Evolutionary conservation across 2,888 invertebrate species (phyloP), one percentile per base, ranked within the genome.

Genomic region (Nasonovia ribisnigri): DNA sequence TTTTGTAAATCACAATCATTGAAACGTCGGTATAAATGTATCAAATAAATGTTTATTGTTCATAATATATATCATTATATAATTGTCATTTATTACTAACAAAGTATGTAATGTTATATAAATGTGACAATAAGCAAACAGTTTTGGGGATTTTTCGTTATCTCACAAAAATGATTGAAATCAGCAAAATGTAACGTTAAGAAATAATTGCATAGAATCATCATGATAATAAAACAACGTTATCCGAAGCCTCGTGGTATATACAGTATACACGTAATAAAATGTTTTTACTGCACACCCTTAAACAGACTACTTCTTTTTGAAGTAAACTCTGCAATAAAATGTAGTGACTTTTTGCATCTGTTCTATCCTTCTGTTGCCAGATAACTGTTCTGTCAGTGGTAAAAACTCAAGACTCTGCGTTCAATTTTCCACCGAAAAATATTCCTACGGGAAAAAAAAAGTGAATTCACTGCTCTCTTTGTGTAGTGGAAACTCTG

Each of bases 371-470:
- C 24, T 67, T 6, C 77, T 77, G 77, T 77, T 77, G 77, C 36
- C 6, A 91, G 90, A 88, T 87, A 92, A 60, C 86, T 36, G 51
- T 51, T 42, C 51, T n/a, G 36, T 84, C 67, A 36, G 87, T 87
- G 87, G 84, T 93, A 84, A 54, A 92, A 88, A 90, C 93, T 84
- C 57, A 29, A 84, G 36, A 84, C 54, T 51, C 16, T 43, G 42
- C 92, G 89, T 90, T 93, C 60, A 86, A 90, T 90, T 90, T 93
- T 67, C 86, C 6, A 4, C 67, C 90, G 67, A 67, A 90, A 86
- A 93, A 90, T 93, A 86, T 93, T 90, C 93, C 90, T 90, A 48
- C 60, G 93, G 93, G 93, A 42, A 36, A 88, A 77, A 90, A 84
- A 92, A 43, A 26, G 92, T 29, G 51, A 54, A 90, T 48, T 46